Base-by-base conservation (phyloP, 2,797 vertebrate genomes). In the Somateria mollissima region DNA sequence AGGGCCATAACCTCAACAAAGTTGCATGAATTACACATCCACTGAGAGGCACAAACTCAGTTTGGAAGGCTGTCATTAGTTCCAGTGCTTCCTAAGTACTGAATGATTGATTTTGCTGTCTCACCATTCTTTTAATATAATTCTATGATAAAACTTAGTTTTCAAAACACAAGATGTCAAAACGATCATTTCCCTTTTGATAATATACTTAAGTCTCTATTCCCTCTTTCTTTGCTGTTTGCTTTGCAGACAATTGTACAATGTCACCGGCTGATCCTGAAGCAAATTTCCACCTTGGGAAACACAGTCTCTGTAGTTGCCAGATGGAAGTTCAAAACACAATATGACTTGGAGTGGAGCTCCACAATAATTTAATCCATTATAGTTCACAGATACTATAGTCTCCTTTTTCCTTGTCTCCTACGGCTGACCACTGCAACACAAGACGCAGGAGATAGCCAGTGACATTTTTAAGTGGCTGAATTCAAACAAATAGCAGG, bases 361-460 rank as follows among this genome's bases (percentile, higher is more conserved):
- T 88, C 32, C 36, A 79, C 30, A 57, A 61, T 51, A 79, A 49
- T 47, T 69, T 61, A 41, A 90, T 61, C 10, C 4, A 1, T 30
- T 43, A 10, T 2, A 21, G 56, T 58, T 16, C 58, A 67, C 43
- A 49, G 69, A 53, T 5, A 4, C 2, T n/a, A 19, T 8, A 69
- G 61, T 20, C 37, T 41, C 27, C 22, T 56, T 41, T 69, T 41
- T 25, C 15, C 53, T 12, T 41, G 41, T 27, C 32, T 57, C n/a
- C 61, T 41, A 89, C 6, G 21, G 43, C 37, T 36, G 34, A 34
- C 28, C 0, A 0, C 8, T 49, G 60, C 49, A 57, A 34, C 16
- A 54, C 14, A 66, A 70, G 57, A 66, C 67, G 70, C 3, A 47
- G 54, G 61, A 86, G 61, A 61, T 1, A 67, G 51, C 14, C 76